Evolutionary conservation across 1,140 invertebrate genomes (phyloP).

Genomic region (Zaprionus camerounensis): DNA sequence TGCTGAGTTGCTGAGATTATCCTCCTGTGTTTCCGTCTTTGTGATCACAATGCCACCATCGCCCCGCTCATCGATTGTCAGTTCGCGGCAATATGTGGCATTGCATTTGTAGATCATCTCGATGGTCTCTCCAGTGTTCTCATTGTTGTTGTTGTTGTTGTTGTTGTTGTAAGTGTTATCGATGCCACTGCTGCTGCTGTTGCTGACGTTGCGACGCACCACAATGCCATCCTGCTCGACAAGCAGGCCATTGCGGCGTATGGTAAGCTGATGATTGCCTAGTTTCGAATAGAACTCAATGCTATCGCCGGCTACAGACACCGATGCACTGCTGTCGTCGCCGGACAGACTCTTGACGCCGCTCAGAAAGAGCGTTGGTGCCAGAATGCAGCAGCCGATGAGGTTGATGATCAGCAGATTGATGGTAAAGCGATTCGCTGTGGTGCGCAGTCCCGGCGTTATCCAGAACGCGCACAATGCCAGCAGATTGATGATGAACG

Average conservation of each 20-base stretch:
- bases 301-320: constrained; percentile 43
- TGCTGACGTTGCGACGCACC: constrained; percentile 46
- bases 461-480: constrained; percentile 84
- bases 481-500: constrained; percentile 81
- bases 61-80: constrained; percentile 75
- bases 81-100: constrained; percentile 64
- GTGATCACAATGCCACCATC: constrained; percentile 71
- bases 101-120: constrained; percentile 80
- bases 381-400: constrained; percentile 79
- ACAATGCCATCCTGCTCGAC: constrained; percentile 79
- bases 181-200: background rate
- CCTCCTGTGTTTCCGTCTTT: constrained; percentile 74
- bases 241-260: constrained; percentile 69
- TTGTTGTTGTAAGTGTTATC: constrained; percentile 4
- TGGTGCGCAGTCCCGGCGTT: constrained; percentile 80
- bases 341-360: constrained; percentile 31
- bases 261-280: constrained; percentile 77
- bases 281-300: constrained; percentile 75
- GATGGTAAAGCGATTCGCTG: constrained; percentile 84
- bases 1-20: constrained; percentile 59
- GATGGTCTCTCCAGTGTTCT: constrained; percentile 57
- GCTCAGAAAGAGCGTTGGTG: constrained; percentile 77
- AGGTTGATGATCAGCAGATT: constrained; percentile 82
- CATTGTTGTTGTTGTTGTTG: background rate
- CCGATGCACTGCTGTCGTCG: constrained; percentile 15